A percentile compares a stretch with the other conserved stretches of the same genome.
Evolutionary conservation across 64 coral and sea anemone genomes (phyloP).

Genomic region (Acropora yongei): DNA sequence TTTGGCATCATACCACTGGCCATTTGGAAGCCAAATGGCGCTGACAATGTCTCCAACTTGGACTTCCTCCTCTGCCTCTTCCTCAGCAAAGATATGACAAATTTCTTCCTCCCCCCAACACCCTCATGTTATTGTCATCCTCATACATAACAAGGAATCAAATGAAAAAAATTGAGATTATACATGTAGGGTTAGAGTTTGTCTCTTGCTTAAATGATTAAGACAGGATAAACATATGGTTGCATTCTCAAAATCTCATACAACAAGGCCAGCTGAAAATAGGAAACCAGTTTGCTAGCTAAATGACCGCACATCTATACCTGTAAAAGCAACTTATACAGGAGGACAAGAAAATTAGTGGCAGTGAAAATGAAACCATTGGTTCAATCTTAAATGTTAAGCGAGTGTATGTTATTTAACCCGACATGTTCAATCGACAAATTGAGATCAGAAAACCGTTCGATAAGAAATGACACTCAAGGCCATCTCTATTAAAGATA

Average conservation of each 20-base stretch:
- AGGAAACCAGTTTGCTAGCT: background rate
- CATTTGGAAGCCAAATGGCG: constrained; percentile 71
- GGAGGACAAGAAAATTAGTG: too few relatives aligned
- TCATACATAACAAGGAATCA: constrained; percentile 62
- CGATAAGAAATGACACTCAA: too few relatives aligned
- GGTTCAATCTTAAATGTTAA: too few relatives aligned
- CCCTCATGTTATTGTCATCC: constrained; percentile 67
- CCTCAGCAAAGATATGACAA: constrained; percentile 42
- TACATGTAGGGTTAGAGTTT: background rate
- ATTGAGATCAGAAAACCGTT: too few relatives aligned
- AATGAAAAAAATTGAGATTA: background rate
- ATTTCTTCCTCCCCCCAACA: constrained; percentile 53
- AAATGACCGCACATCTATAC: too few relatives aligned
- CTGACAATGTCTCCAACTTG: constrained; percentile 62
- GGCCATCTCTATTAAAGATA: too few relatives aligned
- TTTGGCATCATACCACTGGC: constrained; percentile 61
- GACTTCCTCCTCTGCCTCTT: constrained; percentile 56
- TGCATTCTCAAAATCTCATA: constrained; percentile 1
- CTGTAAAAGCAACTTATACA: too few relatives aligned
- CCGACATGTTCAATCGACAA: too few relatives aligned
- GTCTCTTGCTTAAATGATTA: background rate
- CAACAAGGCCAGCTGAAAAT: background rate
- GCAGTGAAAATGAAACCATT: too few relatives aligned
- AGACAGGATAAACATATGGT: background rate
- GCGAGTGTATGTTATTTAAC: too few relatives aligned